Conservation (phyloP, 53 echinoderm and acorn worm species). For the Temnopleurus reevesii region DNA sequence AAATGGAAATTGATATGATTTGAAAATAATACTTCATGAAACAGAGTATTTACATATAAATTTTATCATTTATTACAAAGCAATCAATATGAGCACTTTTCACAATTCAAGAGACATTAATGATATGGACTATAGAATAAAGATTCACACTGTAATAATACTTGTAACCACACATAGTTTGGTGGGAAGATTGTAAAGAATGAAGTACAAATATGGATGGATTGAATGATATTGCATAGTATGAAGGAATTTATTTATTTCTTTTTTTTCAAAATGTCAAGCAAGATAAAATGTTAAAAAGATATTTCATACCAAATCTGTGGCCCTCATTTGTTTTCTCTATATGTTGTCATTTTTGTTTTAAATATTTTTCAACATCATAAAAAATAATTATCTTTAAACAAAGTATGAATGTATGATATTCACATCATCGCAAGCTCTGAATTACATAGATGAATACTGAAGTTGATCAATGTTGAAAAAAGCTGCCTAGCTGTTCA, state of each 20-base stretch:
- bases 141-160: not conserved
- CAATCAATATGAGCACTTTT: not conserved
- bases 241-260: too few relatives aligned
- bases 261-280: not conserved
- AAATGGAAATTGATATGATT: not conserved
- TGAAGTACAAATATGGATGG: not conserved
- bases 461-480: too few relatives aligned
- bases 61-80: slow-evolving; percentile 24
- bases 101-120: not conserved
- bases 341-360: too few relatives aligned
- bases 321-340: too few relatives aligned
- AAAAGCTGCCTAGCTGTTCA: too few relatives aligned
- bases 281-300: not conserved
- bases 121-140: not conserved
- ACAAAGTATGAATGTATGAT: too few relatives aligned
- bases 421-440: too few relatives aligned
- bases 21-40: not conserved
- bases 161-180: not conserved
- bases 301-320: not conserved
- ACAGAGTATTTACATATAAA: not conserved
- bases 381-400: too few relatives aligned
- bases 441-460: too few relatives aligned
- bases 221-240: slow-evolving; percentile 7
- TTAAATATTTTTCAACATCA: too few relatives aligned
- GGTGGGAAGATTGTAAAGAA: not conserved